phyloP scores from a whole-genome alignment of 2,113 vertebrate species.

The Dermatemys mawii region DNA sequence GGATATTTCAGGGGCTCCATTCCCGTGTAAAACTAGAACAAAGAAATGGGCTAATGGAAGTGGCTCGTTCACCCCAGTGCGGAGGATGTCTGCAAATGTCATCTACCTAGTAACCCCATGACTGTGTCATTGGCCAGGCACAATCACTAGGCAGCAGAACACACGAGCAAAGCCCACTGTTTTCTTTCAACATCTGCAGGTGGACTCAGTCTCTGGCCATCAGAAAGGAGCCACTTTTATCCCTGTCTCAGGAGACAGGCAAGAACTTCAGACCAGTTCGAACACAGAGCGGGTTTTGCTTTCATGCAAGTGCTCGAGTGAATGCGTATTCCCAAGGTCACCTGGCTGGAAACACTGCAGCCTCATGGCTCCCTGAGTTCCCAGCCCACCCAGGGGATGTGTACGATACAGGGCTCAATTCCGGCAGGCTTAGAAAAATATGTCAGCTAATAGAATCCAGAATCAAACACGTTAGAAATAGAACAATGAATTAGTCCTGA shows the following conservation, averaged over 20 bases:
- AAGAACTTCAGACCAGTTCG: background rate
- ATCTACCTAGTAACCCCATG: background rate
- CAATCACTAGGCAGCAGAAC: background rate
- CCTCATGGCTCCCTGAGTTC: background rate
- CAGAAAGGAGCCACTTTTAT: background rate
- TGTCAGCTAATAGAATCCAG: background rate
- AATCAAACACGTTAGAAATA: conserved; percentile 47
- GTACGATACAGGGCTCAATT: background rate
- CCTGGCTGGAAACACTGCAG: background rate
- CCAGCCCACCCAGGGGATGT: background rate
- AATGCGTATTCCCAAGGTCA: background rate
- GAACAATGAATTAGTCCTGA: conserved; percentile 69
- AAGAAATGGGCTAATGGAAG: background rate
- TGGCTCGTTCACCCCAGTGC: background rate
- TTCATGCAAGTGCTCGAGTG: background rate
- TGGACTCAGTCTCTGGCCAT: background rate
- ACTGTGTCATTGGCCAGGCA: background rate
- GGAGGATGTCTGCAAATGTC: background rate
- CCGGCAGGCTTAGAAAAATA: conserved; percentile 35
- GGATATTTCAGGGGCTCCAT: background rate
- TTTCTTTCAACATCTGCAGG: background rate
- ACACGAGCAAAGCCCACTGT: background rate
- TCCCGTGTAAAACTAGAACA: background rate
- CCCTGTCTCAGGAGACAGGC: background rate
- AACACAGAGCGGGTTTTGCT: background rate